phyloP scores from a whole-genome alignment of 2,888 invertebrate genomes.

The Eustalomyia histrio region DNA sequence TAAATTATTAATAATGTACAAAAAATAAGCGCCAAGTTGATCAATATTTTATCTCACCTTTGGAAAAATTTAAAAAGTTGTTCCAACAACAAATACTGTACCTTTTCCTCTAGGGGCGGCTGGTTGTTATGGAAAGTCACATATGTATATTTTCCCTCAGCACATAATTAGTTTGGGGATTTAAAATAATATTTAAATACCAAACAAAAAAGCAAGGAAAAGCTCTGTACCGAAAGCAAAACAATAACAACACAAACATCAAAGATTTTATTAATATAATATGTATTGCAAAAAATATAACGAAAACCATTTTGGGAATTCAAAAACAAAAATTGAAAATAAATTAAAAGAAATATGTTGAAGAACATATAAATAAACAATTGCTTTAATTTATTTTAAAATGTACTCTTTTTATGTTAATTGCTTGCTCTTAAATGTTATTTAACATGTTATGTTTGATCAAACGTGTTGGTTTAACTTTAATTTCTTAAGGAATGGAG shows the following conservation, averaged over 20 bases:
- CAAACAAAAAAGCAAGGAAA: conserved; percentile 22
- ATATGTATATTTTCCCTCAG: conserved; percentile 5
- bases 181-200: conserved; percentile 34
- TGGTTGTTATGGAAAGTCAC: no score
- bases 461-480: conserved; percentile 9
- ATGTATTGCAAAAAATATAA: conserved; percentile 4
- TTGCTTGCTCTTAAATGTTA: conserved; percentile 42
- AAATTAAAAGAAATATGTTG: background rate
- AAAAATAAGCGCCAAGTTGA: no score
- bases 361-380: background rate
- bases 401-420: conserved; percentile 55
- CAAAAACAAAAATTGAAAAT: conserved; percentile 2
- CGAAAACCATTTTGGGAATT: background rate
- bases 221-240: conserved; percentile 4
- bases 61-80: no score
- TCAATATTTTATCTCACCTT: no score
- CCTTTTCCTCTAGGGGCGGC: no score
- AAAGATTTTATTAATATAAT: background rate
- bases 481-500: background rate
- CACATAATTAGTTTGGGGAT: conserved; percentile 54
- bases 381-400: background rate
- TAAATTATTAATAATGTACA: no score
- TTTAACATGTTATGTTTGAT: conserved; percentile 8
- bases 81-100: no score
- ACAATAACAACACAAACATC: conserved; percentile 16